phyloP scores from a whole-genome alignment of 2,888 invertebrate genomes.

The Empis livida region DNA sequence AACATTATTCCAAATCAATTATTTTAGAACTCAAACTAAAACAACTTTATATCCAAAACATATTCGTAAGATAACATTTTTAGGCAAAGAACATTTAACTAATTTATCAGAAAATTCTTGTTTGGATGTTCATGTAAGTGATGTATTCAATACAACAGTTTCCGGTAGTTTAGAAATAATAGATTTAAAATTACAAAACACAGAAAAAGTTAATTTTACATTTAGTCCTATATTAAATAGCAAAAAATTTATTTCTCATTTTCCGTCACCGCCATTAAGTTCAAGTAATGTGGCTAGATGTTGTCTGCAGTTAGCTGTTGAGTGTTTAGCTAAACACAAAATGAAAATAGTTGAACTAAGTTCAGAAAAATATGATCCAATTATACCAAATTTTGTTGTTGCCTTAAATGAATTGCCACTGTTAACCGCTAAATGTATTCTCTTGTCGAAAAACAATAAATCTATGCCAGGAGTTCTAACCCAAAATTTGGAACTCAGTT shows the following conservation, averaged over 20 bases:
- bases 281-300: slow-evolving; percentile 40
- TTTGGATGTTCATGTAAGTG: slow-evolving; percentile 15
- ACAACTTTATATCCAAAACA: slow-evolving; percentile 60
- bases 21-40: slow-evolving; percentile 50
- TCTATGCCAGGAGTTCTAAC: slow-evolving; percentile 37
- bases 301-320: slow-evolving; percentile 52
- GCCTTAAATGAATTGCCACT: slow-evolving; percentile 49
- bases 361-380: slow-evolving; percentile 32
- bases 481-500: slow-evolving; percentile 42
- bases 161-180: slow-evolving; percentile 62
- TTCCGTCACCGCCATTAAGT: slow-evolving; percentile 14
- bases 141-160: slow-evolving; percentile 25
- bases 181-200: slow-evolving; percentile 45
- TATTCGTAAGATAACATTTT: slow-evolving; percentile 51
- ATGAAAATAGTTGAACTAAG: slow-evolving; percentile 43
- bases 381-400: slow-evolving; percentile 41
- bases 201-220: slow-evolving; percentile 6
- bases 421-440: slow-evolving; percentile 46
- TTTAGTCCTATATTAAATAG: slow-evolving; percentile 52
- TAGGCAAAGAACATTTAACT: slow-evolving; percentile 44
- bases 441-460: slow-evolving; percentile 28
- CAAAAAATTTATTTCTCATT: slow-evolving; percentile 55
- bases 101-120: slow-evolving; percentile 26
- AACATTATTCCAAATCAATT: slow-evolving; percentile 67
- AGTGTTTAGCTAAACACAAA: slow-evolving; percentile 49